Evolutionary conservation across 2,113 vertebrate genomes (phyloP), one percentile per base, ranked within the genome.

Genomic region (Dendropsophus ebraccatus): DNA sequence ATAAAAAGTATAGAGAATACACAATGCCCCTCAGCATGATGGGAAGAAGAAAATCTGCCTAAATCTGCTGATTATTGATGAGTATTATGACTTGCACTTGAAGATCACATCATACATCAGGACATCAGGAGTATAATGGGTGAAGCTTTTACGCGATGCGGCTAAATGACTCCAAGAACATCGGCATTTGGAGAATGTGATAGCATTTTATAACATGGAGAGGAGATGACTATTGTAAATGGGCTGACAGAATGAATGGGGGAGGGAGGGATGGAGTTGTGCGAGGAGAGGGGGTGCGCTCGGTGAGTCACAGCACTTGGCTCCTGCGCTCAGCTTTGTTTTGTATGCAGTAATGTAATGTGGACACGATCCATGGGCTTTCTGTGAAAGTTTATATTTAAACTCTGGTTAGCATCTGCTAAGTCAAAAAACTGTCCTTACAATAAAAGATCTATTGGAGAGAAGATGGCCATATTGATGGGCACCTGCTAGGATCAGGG

Each of bases 321-420:
- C 62, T 35, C 28, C 11, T 35, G 30, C 62, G 16, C 14, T 41
- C 56, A 45, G 56, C 54, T 81, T 60, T 81, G 79, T 81, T 81
- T 67, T 49, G 37, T 70, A 70, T 82, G 65, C 62, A 52, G 80
- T 69, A 69, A 50, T 32, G 81, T 49, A 72, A 35, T 72, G 54
- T 72, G 65, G 81, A 10, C n/a, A 16, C 45, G 28, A 52, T 82
- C 81, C 81, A 82, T 49, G 4, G 49, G 62, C 11, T 82, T 72
- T 72, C 65, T 82, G 65, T 30, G 45, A 82, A 70, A 70, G 81
- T 82, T 82, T 82, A 70, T 70, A 82, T 82, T 82, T 72, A 47
- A 70, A 82, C 81, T 49, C 28, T 81, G 9, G n/a, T 47, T 45
- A 58, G 70, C 23, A 47, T 76, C 16, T 41, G 23, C 37, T 62